Conservation (phyloP, 2,888 invertebrate species). For the Patella ulyssiponensis region DNA sequence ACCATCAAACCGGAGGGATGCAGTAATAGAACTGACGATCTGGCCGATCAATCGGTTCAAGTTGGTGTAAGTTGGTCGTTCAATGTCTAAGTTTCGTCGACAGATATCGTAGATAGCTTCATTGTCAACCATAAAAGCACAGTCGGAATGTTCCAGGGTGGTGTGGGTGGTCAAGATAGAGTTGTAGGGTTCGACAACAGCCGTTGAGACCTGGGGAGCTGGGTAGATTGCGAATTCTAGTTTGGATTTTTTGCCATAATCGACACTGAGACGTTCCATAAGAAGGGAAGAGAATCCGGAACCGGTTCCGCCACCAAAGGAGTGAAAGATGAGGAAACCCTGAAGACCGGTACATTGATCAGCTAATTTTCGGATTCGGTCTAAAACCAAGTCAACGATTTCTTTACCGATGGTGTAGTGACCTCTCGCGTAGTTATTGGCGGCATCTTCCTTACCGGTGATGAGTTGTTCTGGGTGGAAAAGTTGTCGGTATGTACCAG, state of each 20-base stretch:
- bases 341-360: slow-evolving; percentile 82
- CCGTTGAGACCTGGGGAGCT: background rate
- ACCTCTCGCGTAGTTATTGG: too few relatives aligned
- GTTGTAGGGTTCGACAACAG: background rate
- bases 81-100: slow-evolving; percentile 83
- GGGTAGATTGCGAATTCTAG: background rate
- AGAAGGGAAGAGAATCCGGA: slow-evolving; percentile 65
- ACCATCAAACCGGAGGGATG: slow-evolving; percentile 1
- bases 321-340: slow-evolving; percentile 91
- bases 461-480: too few relatives aligned
- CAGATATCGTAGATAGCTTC: slow-evolving; percentile 90
- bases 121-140: slow-evolving; percentile 96
- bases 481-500: too few relatives aligned
- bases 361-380: slow-evolving; percentile 18
- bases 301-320: slow-evolving; percentile 78
- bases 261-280: too few relatives aligned
- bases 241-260: too few relatives aligned
- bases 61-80: slow-evolving; percentile 87
- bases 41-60: slow-evolving; percentile 79
- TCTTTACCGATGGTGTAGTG: too few relatives aligned
- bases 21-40: slow-evolving; percentile 71
- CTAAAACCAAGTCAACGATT: too few relatives aligned
- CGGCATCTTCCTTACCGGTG: too few relatives aligned
- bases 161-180: background rate
- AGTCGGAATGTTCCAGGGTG: slow-evolving; percentile 69